Evolutionary conservation across 2,113 vertebrate genomes (phyloP), one percentile per base, ranked within the genome.

Genomic region (Triplophysa tibetana): DNA sequence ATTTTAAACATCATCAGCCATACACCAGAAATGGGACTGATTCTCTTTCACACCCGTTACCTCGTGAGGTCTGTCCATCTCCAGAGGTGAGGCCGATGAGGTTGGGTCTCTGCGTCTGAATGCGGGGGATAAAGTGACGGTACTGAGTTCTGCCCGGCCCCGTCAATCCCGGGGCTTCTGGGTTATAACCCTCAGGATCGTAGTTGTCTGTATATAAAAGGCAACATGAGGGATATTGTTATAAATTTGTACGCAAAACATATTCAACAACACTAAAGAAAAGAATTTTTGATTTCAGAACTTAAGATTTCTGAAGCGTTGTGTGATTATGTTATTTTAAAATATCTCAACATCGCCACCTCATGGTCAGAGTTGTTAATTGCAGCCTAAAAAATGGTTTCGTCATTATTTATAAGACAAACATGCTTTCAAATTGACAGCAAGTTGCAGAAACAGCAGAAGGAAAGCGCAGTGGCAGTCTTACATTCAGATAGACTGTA

Each of bases 151-250:
- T 95, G 87, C 95, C 94, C 79, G 96, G 90, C 86, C 91, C 92
- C n/a, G 98, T 99, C 89, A 99, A 93, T 86, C 95, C 98, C 73
- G 98, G 98, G 74, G 97, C 95, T 92, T 99, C 98, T n/a, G 98
- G 98, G 90, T 99, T 99, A 89, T 99, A 99, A 70, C 95, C 97
- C 92, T 99, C 98, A 78, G 96, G 95, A 89, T 99, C 98, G 78
- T 97, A 99, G 43, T 93, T 96, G 93, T 99, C 97, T 99, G 82
- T 65, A 13, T 78, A 89, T 86, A 88, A 52, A 73, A 69, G 70
- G 2, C 21, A 41, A 72, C 6, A 70, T 17, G n/a, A 16, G 21
- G 66, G 33, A 70, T 58, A 66, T 10, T 0, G 26, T 76, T 12
- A 84, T 14, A 21, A 4, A 77, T 12, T 82, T 10, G 50, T 2